These are phyloP conservation scores for Triplophysa yarkandensis DNA, from an alignment of 2,797 vertebrate genomes.

Conservation along the genomic window DNA sequence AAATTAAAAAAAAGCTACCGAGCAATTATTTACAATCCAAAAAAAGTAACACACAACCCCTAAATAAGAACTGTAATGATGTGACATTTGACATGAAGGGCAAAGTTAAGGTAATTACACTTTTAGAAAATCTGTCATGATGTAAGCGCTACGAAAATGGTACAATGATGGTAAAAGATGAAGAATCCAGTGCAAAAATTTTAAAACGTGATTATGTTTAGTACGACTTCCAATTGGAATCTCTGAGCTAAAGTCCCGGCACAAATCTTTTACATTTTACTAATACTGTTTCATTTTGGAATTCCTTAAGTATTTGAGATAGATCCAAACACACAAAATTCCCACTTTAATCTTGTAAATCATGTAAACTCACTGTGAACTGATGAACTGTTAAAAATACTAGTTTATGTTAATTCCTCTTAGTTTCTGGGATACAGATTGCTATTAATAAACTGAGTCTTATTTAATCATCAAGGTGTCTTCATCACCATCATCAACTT, in stretches of 20 bases:
- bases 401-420: not conserved
- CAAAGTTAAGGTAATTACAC: not conserved
- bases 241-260: not conserved
- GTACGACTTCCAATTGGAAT: not conserved
- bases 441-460: constrained; percentile 3
- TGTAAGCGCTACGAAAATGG: not conserved
- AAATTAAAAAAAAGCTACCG: no score
- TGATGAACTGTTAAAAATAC: not conserved
- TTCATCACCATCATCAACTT: constrained; percentile 2
- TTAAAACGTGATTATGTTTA: not conserved
- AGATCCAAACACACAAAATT: not conserved
- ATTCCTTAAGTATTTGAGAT: not conserved
- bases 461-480: constrained; percentile 10
- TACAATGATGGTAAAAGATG: not conserved
- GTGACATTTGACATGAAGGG: not conserved
- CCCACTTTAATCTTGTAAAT: not conserved
- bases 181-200: not conserved
- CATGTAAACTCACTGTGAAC: not conserved
- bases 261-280: not conserved
- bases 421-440: not conserved
- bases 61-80: no score
- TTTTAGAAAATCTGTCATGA: not conserved
- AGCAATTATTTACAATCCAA: no score
- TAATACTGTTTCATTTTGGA: not conserved
- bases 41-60: no score